Evolutionary conservation across 2,888 invertebrate genomes (phyloP), one percentile per base, ranked within the genome.

Genomic region (Clitarchus hookeri): DNA sequence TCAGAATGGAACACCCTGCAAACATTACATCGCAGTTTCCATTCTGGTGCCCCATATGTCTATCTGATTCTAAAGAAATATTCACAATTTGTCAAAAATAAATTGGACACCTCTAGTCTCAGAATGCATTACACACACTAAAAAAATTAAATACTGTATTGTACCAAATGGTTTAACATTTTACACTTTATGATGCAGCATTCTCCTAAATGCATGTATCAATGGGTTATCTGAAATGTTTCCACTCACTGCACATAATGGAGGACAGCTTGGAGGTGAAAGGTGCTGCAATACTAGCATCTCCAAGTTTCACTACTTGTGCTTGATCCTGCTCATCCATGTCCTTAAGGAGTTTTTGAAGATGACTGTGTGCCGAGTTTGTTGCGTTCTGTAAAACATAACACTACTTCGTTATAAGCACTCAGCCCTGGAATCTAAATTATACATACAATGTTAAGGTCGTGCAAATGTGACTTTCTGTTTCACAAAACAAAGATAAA

Each of bases 201-300:
- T 65, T 65, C n/a, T 65, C n/a, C 11, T n/a, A 48, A 48, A 48
- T 16, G 16, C 11, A 48, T 8, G 36, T 48, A 48, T 13, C 48
- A 48, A 48, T 48, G 0, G 48, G 48, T 48, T 48, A 8, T 48
- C 48, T 6, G 0, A n/a, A 65, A 65, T 2, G 0, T 65, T 23
- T 65, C 9, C 53, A 94, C 96, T 94, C 92, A 98, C 98, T 97
- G 92, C 98, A 98, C 90, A 96, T 94, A 91, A 99, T 98, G 79
- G 99, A 99, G 12, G 99, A 98, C 88, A 98, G 94, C 92, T 98
- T 98, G 90, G 99, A 99, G 0, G 99, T 99, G 91, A 99, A 99
- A 0, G 99, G 99, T 6, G 99, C 99, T 0, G 99, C 99, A 87
- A 99, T 99, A 89, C 98, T 98, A 4, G 99, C 99, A 92, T 99